Evolutionary conservation across 2,888 invertebrate genomes (phyloP).

Genomic region (Cylloceria caligata): DNA sequence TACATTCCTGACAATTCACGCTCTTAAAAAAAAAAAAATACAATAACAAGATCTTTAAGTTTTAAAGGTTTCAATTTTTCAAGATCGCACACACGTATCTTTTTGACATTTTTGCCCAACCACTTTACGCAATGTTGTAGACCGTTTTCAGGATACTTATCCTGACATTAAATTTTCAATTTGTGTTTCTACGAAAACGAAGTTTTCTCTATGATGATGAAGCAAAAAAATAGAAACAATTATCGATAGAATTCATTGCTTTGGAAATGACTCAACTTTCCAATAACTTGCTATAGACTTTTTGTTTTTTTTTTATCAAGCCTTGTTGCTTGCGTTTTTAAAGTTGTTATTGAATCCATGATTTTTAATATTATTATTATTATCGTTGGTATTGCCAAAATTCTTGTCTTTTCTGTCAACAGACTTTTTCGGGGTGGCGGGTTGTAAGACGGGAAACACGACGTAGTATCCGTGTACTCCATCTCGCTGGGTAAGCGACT

Average conservation of each 20-base stretch:
- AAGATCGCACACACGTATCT: too few species aligned
- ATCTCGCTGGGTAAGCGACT: slow-evolving; percentile 88
- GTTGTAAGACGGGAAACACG: slow-evolving; percentile 90
- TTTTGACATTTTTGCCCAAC: too few species aligned
- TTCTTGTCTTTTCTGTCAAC: slow-evolving; percentile 79
- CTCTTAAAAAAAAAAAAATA: too few species aligned
- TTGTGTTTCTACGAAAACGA: too few species aligned
- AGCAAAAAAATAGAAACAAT: neutral
- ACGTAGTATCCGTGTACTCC: slow-evolving; percentile 91
- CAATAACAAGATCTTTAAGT: too few species aligned
- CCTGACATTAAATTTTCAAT: too few species aligned
- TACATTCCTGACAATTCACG: slow-evolving; percentile 79
- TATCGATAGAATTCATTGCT: neutral
- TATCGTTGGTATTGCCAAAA: slow-evolving; percentile 76
- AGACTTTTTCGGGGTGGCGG: slow-evolving; percentile 81
- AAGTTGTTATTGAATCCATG: slow-evolving; percentile 73
- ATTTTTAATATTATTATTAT: slow-evolving; percentile 74
- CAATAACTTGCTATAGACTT: slow-evolving; percentile 78
- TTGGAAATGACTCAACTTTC: neutral
- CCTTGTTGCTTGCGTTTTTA: slow-evolving; percentile 76
- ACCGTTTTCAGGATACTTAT: too few species aligned
- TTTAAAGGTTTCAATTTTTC: too few species aligned
- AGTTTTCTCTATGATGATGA: too few species aligned
- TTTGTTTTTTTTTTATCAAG: slow-evolving; percentile 80
- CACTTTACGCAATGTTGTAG: too few species aligned